Evolutionary conservation across 2,113 vertebrate genomes (phyloP).

Genomic region (Gavialis gangeticus): DNA sequence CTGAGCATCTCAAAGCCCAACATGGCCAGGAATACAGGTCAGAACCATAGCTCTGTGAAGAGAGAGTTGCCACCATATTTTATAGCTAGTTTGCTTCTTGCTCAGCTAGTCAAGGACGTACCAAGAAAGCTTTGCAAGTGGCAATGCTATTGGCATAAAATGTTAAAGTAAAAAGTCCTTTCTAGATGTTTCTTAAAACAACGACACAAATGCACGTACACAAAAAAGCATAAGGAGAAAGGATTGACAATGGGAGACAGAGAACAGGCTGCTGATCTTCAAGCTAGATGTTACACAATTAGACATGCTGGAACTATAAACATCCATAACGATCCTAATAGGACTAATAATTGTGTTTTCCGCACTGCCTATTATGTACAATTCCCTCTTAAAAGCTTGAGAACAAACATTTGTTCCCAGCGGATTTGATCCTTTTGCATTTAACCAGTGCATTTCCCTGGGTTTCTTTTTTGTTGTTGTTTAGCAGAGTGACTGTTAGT

Average conservation of each 20-base stretch:
- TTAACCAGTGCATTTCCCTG: background rate
- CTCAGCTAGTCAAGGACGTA: background rate
- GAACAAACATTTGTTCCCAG: background rate
- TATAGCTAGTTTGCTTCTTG: slow-evolving; percentile 27
- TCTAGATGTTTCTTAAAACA: slow-evolving; percentile 40
- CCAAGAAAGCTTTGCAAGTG: slow-evolving; percentile 7
- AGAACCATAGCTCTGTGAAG: slow-evolving; percentile 29
- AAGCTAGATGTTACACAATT: slow-evolving; percentile 23
- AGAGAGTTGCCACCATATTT: slow-evolving; percentile 14
- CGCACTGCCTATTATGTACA: background rate
- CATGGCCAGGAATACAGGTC: background rate
- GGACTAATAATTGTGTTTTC: background rate
- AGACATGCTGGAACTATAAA: slow-evolving; percentile 35
- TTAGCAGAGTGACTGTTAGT: background rate
- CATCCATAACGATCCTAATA: slow-evolving; percentile 6
- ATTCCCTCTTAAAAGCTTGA: background rate
- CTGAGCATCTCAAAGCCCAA: background rate
- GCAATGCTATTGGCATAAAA: background rate
- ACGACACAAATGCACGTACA: slow-evolving; percentile 18
- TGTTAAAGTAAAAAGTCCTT: slow-evolving; percentile 1
- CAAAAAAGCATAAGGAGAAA: background rate
- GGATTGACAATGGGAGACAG: slow-evolving; percentile 1
- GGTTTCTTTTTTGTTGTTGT: background rate
- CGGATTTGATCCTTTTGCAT: background rate
- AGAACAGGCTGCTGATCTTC: background rate